A percentile compares a stretch with the other conserved stretches of the same genome.
phyloP scores from a whole-genome alignment of 2,888 invertebrate species.

The Meiosimyza decipiens region DNA sequence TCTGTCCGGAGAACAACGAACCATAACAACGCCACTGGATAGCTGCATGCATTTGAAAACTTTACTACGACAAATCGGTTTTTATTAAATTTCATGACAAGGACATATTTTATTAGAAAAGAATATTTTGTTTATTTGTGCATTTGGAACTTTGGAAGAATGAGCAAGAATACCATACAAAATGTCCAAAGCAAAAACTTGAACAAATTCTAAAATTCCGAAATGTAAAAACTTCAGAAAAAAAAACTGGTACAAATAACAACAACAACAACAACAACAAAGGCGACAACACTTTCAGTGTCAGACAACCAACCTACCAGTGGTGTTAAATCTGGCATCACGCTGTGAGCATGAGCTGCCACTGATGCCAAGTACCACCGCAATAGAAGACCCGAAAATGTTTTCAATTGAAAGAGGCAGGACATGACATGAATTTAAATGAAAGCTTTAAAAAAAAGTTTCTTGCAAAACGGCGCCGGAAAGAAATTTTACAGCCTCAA shows the following conservation, averaged over 20 bases:
- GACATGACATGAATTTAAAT: conserved; percentile 34
- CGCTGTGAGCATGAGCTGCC: not conserved
- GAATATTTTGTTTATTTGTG: too few species aligned
- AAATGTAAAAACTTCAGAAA: not conserved
- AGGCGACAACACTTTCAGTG: not conserved
- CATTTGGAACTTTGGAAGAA: too few species aligned
- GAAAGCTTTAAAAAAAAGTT: conserved; percentile 17
- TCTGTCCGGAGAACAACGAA: too few species aligned
- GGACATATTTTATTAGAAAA: too few species aligned
- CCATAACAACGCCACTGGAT: too few species aligned
- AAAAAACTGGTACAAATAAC: not conserved
- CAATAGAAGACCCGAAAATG: conserved; percentile 1
- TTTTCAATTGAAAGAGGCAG: conserved; percentile 29
- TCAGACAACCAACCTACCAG: not conserved
- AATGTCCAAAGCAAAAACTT: conserved; percentile 7
- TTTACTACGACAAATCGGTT: too few species aligned
- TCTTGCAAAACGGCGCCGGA: not conserved
- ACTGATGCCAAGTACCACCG: too few species aligned
- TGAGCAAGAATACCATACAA: not conserved
- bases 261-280: conserved; percentile 1
- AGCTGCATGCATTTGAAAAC: too few species aligned
- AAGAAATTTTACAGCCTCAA: not conserved
- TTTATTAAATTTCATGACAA: too few species aligned
- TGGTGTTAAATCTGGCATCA: not conserved
- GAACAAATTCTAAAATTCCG: conserved; percentile 12